Evolutionary conservation across 2,113 vertebrate species (phyloP).

Genomic region (Ptilorrhoa leucosticta): DNA sequence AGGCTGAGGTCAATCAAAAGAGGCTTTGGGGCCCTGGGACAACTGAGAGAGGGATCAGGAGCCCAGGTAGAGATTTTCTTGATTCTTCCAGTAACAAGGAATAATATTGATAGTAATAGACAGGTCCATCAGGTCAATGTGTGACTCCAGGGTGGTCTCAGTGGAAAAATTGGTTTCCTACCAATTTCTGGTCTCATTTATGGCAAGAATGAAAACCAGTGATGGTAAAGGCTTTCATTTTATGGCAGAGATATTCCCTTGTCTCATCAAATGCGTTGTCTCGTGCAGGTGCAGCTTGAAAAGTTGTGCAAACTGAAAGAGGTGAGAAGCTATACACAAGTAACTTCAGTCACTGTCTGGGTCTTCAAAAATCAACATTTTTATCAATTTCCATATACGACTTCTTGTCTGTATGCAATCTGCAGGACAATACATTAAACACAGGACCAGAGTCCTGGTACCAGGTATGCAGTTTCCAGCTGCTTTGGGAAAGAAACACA

Average conservation of each 20-base stretch:
- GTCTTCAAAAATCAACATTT: neutral
- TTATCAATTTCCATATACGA: neutral
- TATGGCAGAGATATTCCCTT: neutral
- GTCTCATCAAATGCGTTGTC: neutral
- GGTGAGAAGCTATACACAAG: neutral
- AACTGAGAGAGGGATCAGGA: neutral
- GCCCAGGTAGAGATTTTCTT: neutral
- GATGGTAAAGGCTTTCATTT: neutral
- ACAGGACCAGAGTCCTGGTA: neutral
- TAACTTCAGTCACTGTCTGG: neutral
- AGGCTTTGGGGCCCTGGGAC: neutral
- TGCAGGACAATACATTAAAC: neutral
- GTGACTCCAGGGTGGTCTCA: neutral
- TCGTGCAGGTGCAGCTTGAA: neutral
- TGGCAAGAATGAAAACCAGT: neutral
- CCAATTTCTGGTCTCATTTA: neutral
- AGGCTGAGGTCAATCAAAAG: neutral
- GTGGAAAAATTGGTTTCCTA: neutral
- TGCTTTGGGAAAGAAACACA: neutral
- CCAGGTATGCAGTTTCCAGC: neutral
- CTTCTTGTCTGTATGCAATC: neutral
- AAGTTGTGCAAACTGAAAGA: neutral
- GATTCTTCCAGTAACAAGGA: neutral
- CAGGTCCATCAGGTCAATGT: neutral
- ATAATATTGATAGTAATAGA: neutral